Base-by-base conservation (phyloP, 2,797 vertebrate species). In the Rhodeus uyekii region DNA sequence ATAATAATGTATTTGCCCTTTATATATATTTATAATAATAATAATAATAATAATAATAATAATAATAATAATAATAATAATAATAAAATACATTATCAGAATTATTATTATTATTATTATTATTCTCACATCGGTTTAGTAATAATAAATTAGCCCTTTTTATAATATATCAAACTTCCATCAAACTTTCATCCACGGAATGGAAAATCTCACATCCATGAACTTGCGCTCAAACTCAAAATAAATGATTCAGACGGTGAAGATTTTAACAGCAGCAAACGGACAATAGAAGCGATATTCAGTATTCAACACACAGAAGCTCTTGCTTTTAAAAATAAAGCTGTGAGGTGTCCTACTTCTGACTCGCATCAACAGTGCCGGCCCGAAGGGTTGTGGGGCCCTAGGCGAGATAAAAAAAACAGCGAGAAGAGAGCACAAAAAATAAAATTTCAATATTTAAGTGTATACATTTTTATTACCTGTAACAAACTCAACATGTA, bases 251-350 rank as follows among this genome's bases (percentile, higher is more conserved):
- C 34, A 39, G 50, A 10, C 24, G 2, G 29, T 24, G 19, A 24
- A 14, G 46, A 34, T 53, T 53, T 18, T 4, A 58, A 18, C 50
- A 19, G 50, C 50, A 38, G 50, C 8, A 9, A 27, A 53, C 16
- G 36, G 53, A 75, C 24, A 60, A 60, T 75, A 75, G 24, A 73
- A 73, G 71, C 48, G 36, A 24, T 53, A n/a, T 73, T 53, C 29
- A 2, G 48, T 53, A 53, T 55, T 58, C 53, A 75, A 39, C 34
- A 75, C 50, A 58, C 72, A 75, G 50, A 75, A 58, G 71, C 48
- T 73, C 32, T 36, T 53, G n/a, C 19, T 1, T 55, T 55, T 73
- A 73, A 53, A 53, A 36, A 73, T 38, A 73, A 73, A 73, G 71
- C 71, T 60, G 6, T 3, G 22, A 73, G 68, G 42, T 39, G 72